Base-by-base conservation (phyloP, 1,140 invertebrate species). In the Caenorhabditis briggsae region DNA sequence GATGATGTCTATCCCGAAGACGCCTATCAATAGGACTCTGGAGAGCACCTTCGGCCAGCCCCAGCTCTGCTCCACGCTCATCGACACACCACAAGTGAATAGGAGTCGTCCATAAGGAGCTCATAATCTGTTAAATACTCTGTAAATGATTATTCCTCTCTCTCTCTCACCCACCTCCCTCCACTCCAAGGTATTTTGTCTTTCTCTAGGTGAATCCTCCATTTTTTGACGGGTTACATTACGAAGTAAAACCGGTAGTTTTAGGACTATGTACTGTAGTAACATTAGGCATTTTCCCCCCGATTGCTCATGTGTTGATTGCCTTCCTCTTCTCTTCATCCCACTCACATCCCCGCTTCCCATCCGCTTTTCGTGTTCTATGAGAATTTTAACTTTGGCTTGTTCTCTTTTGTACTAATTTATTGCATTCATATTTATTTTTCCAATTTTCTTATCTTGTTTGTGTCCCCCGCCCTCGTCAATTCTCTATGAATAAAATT, bases 161-260 rank as follows among this genome's bases (percentile, higher is more conserved):
- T 64, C 61, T 43, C 12, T 16, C n/a, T n/a, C n/a, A n/a, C 70
- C 23, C 18, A 50, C 11, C 8, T 48, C n/a, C 20, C 12, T 20
- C n/a, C n/a, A 2, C 16, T n/a, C 70, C 70, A 78, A 20, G 46
- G 46, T 78, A 78, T 78, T 23, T 8, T 46, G 65, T 70, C 43
- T 70, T 46, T 70, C 41, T 58, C n/a, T n/a, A 33, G 33, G 33
- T 33, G 33, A 33, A 33, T 18, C 23, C 59, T 14, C 33, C 11
- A 12, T 78, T 53, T 50, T 70, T 25, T 78, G 6, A 78, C 70
- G 70, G 70, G 70, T 78, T 50, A 78, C 46, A 78, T 78, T 78
- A 78, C 70, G 70, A 78, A 78, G 70, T 78, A 78, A 78, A 78
- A 78, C 70, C 53, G 46, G 70, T 78, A 78, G 70, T 78, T 53